Percentiles rank a stretch among this genome's conserved stretches.
Evolutionary conservation across 2,888 invertebrate species (phyloP).

Genomic region (Synanthedon vespiformis): DNA sequence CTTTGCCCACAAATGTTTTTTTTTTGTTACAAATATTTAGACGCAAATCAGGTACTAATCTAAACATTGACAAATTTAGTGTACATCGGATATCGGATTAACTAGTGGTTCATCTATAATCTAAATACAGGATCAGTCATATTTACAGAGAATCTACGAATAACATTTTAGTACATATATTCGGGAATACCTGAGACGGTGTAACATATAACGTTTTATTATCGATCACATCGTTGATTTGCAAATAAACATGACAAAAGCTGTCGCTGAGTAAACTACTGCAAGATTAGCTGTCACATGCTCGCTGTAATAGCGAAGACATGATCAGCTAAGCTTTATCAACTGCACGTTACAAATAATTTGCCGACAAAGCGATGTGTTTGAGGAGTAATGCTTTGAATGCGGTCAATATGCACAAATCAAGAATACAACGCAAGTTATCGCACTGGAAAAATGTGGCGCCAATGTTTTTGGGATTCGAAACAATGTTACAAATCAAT

Average conservation of each 20-base stretch:
- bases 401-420: constrained; percentile 55
- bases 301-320: constrained; percentile 9
- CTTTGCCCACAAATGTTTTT: too few relatives aligned
- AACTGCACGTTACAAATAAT: constrained; percentile 29
- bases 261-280: constrained; percentile 34
- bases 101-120: constrained; percentile 19
- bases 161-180: too few relatives aligned
- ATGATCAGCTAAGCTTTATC: constrained; percentile 52
- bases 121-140: constrained; percentile 7
- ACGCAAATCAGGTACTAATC: background rate
- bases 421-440: constrained; percentile 60
- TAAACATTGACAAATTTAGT: background rate
- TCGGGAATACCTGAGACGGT: background rate
- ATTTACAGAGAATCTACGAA: background rate
- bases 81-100: constrained; percentile 7
- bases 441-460: constrained; percentile 44
- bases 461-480: constrained; percentile 35
- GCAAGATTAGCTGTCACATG: constrained; percentile 47
- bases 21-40: too few relatives aligned
- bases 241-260: constrained; percentile 58
- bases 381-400: constrained; percentile 48
- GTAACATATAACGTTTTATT: background rate
- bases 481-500: constrained; percentile 30
- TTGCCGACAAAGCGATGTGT: constrained; percentile 63
- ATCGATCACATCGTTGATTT: constrained; percentile 17